A percentile compares a stretch with the other conserved stretches of the same genome.
These are phyloP conservation scores for Lordiphosa andalusiaca DNA, from an alignment of 2,888 invertebrate genomes.

Conservation along the genomic window DNA sequence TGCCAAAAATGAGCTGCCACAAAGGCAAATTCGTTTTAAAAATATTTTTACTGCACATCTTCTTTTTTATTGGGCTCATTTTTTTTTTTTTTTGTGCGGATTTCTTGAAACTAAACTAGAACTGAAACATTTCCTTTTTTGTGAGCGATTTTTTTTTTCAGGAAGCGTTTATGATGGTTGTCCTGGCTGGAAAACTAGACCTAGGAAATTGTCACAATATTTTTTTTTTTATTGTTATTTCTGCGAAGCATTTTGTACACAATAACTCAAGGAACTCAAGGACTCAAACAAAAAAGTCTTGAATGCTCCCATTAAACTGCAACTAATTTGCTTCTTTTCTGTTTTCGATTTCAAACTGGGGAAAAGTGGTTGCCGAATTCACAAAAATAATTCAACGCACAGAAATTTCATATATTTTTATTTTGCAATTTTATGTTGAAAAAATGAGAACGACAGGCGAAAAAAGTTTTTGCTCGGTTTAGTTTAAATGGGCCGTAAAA, in stretches of 20 bases:
- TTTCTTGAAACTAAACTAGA: constrained; percentile 69
- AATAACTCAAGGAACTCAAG: constrained; percentile 46
- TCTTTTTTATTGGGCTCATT: constrained; percentile 59
- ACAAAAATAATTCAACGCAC: constrained; percentile 3
- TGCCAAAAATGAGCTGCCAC: constrained; percentile 57
- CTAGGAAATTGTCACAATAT: constrained; percentile 50
- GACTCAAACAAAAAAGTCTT: background rate
- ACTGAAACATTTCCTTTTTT: constrained; percentile 67
- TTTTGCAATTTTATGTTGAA: constrained; percentile 42
- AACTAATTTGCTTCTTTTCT: too few relatives aligned
- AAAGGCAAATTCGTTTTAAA: constrained; percentile 59
- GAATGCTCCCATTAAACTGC: too few relatives aligned
- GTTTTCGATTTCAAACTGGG: too few relatives aligned
- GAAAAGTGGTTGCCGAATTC: too few relatives aligned
- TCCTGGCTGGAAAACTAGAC: constrained; percentile 52
- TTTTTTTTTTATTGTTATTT: too few relatives aligned
- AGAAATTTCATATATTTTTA: constrained; percentile 45
- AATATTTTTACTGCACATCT: constrained; percentile 62
- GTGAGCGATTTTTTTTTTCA: constrained; percentile 25
- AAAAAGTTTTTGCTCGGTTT: constrained; percentile 76
- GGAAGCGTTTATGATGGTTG: constrained; percentile 60
- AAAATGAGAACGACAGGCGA: constrained; percentile 79
- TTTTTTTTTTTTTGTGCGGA: constrained; percentile 22
- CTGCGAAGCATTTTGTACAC: constrained; percentile 32
- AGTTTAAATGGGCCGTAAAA: constrained; percentile 77